Conservation (phyloP, 2,113 vertebrate species). For the Cyrtonyx montezumae region DNA sequence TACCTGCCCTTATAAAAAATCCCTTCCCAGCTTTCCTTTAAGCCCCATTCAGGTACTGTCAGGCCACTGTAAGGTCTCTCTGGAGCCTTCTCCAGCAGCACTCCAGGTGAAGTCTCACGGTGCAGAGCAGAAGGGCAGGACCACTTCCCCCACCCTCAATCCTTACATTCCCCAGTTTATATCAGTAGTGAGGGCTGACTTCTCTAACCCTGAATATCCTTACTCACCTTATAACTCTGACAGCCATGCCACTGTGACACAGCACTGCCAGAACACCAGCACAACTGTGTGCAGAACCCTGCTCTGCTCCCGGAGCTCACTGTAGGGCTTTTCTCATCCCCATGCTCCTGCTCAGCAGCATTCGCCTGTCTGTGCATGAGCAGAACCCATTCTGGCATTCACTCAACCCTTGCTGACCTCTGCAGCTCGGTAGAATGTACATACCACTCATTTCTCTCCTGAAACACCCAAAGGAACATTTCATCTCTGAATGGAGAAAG, state of each 20-base stretch:
- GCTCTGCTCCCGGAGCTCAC: neutral
- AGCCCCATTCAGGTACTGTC: no score
- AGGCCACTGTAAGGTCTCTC: no score
- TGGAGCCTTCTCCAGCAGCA: no score
- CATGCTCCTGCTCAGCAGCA: neutral
- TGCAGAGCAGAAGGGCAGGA: no score
- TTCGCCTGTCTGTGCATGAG: accelerated
- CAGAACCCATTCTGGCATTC: neutral
- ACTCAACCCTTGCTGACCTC: neutral
- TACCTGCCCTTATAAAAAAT: no score
- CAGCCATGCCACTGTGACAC: neutral
- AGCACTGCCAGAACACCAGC: neutral
- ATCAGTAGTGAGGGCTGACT: no score
- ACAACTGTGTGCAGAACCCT: neutral
- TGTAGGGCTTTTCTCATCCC: neutral
- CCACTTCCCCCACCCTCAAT: no score
- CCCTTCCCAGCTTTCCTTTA: no score
- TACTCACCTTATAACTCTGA: no score
- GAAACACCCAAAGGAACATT: neutral
- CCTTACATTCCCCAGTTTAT: no score
- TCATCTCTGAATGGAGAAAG: neutral
- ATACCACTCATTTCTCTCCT: neutral
- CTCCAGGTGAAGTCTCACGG: no score
- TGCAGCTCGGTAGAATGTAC: neutral
- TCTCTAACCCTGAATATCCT: no score